Evolutionary conservation across 2,113 vertebrate species (phyloP).

Genomic region (Ia io): DNA sequence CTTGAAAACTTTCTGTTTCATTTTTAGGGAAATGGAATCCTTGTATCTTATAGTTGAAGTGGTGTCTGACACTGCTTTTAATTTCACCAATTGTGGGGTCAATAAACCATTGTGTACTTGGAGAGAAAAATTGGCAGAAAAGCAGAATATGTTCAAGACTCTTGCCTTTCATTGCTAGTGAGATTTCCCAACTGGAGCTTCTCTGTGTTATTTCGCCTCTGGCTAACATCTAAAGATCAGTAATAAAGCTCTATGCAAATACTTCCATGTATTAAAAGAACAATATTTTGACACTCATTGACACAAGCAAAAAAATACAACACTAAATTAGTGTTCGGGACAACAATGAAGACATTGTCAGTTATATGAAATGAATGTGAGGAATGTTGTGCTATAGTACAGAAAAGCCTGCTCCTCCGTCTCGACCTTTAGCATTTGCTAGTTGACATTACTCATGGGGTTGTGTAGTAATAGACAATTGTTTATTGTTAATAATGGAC

Average conservation of each 20-base stretch:
- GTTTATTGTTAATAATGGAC: slow-evolving; percentile 49
- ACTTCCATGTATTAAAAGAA: slow-evolving; percentile 82
- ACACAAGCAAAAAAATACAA: slow-evolving; percentile 70
- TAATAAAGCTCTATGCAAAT: slow-evolving; percentile 83
- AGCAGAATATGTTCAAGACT: slow-evolving; percentile 67
- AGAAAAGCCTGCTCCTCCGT: slow-evolving; percentile 62
- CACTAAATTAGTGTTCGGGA: slow-evolving; percentile 77
- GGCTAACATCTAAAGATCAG: slow-evolving; percentile 83
- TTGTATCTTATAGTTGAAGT: slow-evolving; percentile 70
- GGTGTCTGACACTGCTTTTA: slow-evolving; percentile 66
- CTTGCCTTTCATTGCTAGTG: slow-evolving; percentile 79
- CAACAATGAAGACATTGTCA: slow-evolving; percentile 79
- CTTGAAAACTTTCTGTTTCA: slow-evolving; percentile 62
- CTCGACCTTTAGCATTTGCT: slow-evolving; percentile 70
- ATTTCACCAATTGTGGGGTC: slow-evolving; percentile 71
- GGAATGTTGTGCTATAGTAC: slow-evolving; percentile 72
- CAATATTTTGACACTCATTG: slow-evolving; percentile 86
- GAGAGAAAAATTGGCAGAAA: slow-evolving; percentile 73
- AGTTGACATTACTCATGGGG: slow-evolving; percentile 58
- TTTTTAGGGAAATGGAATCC: slow-evolving; percentile 67
- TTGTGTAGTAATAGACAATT: slow-evolving; percentile 48
- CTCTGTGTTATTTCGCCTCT: slow-evolving; percentile 83
- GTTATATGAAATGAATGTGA: slow-evolving; percentile 71
- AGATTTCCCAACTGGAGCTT: slow-evolving; percentile 81
- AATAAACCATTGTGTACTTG: slow-evolving; percentile 77